Base-by-base conservation (phyloP, 1,140 invertebrate species). In the Pantala flavescens region DNA sequence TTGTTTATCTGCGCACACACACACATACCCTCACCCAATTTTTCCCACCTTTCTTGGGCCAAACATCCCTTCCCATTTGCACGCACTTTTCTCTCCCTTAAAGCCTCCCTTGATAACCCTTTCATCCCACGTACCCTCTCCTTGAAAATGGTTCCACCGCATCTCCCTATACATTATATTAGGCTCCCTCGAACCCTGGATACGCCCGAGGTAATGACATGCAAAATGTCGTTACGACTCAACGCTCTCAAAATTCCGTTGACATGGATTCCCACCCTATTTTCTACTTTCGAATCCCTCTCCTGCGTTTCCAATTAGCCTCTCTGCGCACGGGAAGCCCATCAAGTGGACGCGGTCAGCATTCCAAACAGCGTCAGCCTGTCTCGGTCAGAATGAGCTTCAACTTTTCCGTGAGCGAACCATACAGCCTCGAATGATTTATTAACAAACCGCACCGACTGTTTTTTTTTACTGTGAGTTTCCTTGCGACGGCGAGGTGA, bases 321-420 rank as follows among this genome's bases (percentile, higher is more conserved):
- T 63, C 49, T 9, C 28, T 12, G 49, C 49, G 12, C n/a, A 21
- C 49, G 49, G 49, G 49, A 63, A 63, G n/a, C 49, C 49, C 49
- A 63, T 63, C 49, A 63, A 63, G 49, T 63, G 49, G 49, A 63
- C 49, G 49, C 49, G 49, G 49, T 63, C 49, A 63, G 49, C 49
- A 63, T 63, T 63, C 49, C 49, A 63, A 63, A 63, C 49, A 63
- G n/a, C 49, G 49, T 16, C 49, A 63, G 49, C 3, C 28, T 36
- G 28, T 5, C 28, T 5, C 28, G 28, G 9, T 36, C 3, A 36
- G 28, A 36, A 36, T 36, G 9, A 36, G 9, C 28, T 36, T 36
- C 28, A 36, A 36, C 28, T 2, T 36, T 36, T 36, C 28, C 9
- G 28, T 36, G 28, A 5, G 28, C 28, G 28, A 36, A 9, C 28